phyloP scores from a whole-genome alignment of 2,113 vertebrate genomes.

The Oncorhynchus mykiss region DNA sequence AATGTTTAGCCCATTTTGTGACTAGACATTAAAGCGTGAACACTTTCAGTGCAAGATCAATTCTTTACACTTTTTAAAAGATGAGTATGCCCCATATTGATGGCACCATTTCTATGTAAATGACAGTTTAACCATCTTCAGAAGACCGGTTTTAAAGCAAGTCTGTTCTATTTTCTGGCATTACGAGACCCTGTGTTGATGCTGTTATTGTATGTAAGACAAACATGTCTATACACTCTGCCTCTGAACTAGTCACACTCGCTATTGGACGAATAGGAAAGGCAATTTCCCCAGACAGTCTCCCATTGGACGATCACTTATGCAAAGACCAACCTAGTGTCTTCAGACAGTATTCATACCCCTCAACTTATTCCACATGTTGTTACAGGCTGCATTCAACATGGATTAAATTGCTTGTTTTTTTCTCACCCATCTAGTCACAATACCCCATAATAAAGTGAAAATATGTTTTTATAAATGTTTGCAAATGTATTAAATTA shows the following conservation, averaged over 20 bases:
- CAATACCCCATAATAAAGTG: too few species aligned
- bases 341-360: neutral
- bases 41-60: constrained; percentile 76
- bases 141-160: constrained; percentile 49
- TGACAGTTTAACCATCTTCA: constrained; percentile 72
- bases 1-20: constrained; percentile 77
- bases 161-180: constrained; percentile 57
- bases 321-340: constrained; percentile 34
- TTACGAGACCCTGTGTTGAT: constrained; percentile 57
- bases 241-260: constrained; percentile 55
- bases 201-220: constrained; percentile 46
- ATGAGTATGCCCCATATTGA: constrained; percentile 81
- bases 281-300: constrained; percentile 54
- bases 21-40: constrained; percentile 75
- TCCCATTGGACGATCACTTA: constrained; percentile 55
- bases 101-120: constrained; percentile 80
- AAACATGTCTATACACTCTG: constrained; percentile 53
- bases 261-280: constrained; percentile 59
- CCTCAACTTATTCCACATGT: too few species aligned
- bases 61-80: constrained; percentile 80
- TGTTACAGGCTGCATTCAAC: too few species aligned
- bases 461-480: too few species aligned
- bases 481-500: too few species aligned
- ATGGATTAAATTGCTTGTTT: too few species aligned
- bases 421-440: too few species aligned